A percentile compares a stretch with the other conserved stretches of the same genome.
phyloP scores from a whole-genome alignment of 2,113 vertebrate genomes.

The Petromus typicus region DNA sequence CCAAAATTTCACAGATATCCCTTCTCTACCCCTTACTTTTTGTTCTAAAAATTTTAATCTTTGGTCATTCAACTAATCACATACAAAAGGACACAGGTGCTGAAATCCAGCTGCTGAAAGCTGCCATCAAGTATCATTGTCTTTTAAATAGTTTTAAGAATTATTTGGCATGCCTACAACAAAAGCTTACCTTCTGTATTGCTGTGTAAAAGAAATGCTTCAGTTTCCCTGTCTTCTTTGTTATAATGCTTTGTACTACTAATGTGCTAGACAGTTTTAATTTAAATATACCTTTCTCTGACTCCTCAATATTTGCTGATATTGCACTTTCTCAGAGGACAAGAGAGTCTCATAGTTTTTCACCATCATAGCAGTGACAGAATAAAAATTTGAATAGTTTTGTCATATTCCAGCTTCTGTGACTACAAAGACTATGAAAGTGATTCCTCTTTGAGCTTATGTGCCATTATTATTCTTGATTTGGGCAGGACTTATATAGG shows the following conservation, averaged over 20 bases:
- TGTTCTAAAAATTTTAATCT: constrained; percentile 74
- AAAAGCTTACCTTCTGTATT: constrained; percentile 83
- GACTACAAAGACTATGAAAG: neutral
- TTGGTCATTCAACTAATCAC: constrained; percentile 81
- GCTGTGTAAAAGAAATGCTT: constrained; percentile 79
- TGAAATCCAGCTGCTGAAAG: constrained; percentile 82
- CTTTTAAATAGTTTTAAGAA: constrained; percentile 79
- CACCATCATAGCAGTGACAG: neutral
- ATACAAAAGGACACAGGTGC: constrained; percentile 67
- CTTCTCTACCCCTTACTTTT: constrained; percentile 61
- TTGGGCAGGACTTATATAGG: neutral
- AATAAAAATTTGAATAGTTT: neutral
- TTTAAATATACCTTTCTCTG: constrained; percentile 66
- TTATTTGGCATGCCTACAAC: constrained; percentile 76
- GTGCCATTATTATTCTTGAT: neutral
- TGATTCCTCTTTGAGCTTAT: neutral
- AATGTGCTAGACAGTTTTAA: constrained; percentile 63
- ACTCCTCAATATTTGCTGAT: neutral
- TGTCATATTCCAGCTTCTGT: neutral
- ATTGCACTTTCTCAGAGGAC: constrained; percentile 49
- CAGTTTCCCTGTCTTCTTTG: constrained; percentile 66
- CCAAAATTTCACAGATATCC: constrained; percentile 74
- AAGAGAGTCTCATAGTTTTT: neutral
- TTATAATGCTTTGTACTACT: constrained; percentile 75
- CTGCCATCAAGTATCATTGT: constrained; percentile 80